phyloP scores from a whole-genome alignment of 37 sponge, comb jelly and placozoan species.

The Haliclona indistincta region DNA sequence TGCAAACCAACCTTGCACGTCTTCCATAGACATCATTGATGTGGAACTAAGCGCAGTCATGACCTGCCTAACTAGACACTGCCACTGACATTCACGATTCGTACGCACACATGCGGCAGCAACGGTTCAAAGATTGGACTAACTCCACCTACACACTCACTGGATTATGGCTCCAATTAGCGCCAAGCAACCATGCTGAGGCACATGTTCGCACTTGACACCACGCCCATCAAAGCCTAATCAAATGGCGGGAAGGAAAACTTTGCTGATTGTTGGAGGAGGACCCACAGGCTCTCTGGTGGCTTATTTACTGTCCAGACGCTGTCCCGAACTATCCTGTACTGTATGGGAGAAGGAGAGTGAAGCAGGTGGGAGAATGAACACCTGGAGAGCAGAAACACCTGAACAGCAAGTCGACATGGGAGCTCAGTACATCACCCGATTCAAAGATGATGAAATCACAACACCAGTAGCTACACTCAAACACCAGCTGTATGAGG shows the following conservation, averaged over 20 bases:
- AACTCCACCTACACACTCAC: too few species aligned
- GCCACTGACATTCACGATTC: too few species aligned
- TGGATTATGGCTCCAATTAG: too few species aligned
- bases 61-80: too few species aligned
- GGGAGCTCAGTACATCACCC: slow-evolving; percentile 70
- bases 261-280: slow-evolving; percentile 59
- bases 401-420: slow-evolving; percentile 49
- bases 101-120: too few species aligned
- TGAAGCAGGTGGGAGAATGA: slow-evolving; percentile 59
- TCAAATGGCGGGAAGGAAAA: slow-evolving; percentile 1
- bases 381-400: slow-evolving; percentile 25
- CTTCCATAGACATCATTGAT: too few species aligned
- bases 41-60: too few species aligned
- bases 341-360: slow-evolving; percentile 67
- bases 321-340: neutral
- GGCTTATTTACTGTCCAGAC: slow-evolving; percentile 26
- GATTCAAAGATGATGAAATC: neutral
- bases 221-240: too few species aligned
- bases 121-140: too few species aligned
- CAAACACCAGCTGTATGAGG: slow-evolving; percentile 23
- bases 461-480: neutral
- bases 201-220: too few species aligned
- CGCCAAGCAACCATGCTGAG: too few species aligned
- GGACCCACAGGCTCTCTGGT: slow-evolving; percentile 56
- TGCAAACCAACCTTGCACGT: too few species aligned